Conservation (phyloP, 2,113 vertebrate genomes). For the Zapus hudsonius region DNA sequence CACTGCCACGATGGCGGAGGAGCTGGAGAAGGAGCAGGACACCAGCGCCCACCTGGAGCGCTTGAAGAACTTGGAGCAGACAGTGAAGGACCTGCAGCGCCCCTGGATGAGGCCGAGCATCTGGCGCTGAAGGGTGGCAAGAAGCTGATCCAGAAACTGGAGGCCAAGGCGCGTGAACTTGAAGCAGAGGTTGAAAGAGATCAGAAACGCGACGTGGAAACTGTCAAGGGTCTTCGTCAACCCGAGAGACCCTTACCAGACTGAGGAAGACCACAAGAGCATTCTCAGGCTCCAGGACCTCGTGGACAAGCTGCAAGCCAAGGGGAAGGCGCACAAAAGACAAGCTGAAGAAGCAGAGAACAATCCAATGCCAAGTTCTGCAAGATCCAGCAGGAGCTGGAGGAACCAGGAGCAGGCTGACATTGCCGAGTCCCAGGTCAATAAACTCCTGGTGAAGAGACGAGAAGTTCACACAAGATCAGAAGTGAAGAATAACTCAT, state of each 20-base stretch:
- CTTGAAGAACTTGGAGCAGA: slow-evolving; percentile 89
- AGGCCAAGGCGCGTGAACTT: slow-evolving; percentile 90
- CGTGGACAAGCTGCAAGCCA: slow-evolving; percentile 86
- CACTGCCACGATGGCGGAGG: slow-evolving; percentile 93
- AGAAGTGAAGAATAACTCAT: slow-evolving; percentile 76
- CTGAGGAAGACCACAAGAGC: slow-evolving; percentile 87
- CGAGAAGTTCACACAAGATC: slow-evolving; percentile 84
- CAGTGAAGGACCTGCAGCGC: slow-evolving; percentile 89
- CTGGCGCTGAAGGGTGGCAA: slow-evolving; percentile 90
- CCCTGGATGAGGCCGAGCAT: slow-evolving; percentile 89
- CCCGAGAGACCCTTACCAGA: slow-evolving; percentile 85
- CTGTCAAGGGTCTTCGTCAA: slow-evolving; percentile 87
- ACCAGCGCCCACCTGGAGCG: slow-evolving; percentile 90
- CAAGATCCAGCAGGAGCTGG: slow-evolving; percentile 85
- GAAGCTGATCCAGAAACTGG: slow-evolving; percentile 92
- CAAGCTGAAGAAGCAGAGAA: slow-evolving; percentile 87
- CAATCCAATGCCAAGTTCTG: slow-evolving; percentile 83
- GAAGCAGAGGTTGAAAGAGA: slow-evolving; percentile 90
- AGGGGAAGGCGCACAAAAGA: slow-evolving; percentile 88
- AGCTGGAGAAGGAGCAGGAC: slow-evolving; percentile 95
- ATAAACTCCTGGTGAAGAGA: slow-evolving; percentile 84
- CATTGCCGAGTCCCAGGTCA: slow-evolving; percentile 86
- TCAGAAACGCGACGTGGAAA: slow-evolving; percentile 86
- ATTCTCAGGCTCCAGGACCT: slow-evolving; percentile 86
- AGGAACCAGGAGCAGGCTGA: slow-evolving; percentile 85